Percentiles rank a stretch among this genome's conserved stretches.
Conservation (phyloP, 2,888 invertebrate species). For the Lasius platythorax region DNA sequence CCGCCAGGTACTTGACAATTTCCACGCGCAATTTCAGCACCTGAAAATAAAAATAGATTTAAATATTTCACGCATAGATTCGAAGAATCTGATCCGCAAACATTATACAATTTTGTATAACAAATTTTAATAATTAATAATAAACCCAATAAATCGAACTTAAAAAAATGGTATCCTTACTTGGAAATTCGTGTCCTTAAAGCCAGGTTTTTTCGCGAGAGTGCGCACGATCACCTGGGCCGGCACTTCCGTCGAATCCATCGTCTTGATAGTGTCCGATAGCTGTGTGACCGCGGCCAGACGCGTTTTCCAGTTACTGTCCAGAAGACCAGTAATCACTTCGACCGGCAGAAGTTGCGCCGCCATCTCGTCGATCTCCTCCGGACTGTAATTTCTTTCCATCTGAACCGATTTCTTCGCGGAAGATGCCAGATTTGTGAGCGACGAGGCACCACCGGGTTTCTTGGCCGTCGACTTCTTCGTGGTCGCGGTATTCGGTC, state of each 20-base stretch:
- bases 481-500: constrained; percentile 74
- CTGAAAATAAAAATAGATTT: constrained; percentile 86
- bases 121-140: background rate
- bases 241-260: constrained; percentile 89
- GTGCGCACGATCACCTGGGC: constrained; percentile 92
- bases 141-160: background rate
- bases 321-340: constrained; percentile 90
- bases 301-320: constrained; percentile 95
- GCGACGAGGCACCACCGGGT: constrained; percentile 73
- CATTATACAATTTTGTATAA: background rate
- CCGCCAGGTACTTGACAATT: constrained; percentile 92
- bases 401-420: constrained; percentile 76
- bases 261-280: constrained; percentile 83
- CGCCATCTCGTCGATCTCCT: constrained; percentile 92
- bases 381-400: constrained; percentile 91
- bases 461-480: constrained; percentile 84
- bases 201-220: constrained; percentile 93
- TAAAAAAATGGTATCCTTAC: background rate
- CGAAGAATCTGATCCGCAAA: background rate
- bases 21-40: constrained; percentile 94
- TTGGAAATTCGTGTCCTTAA: constrained; percentile 94
- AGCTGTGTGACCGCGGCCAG: constrained; percentile 92
- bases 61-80: background rate
- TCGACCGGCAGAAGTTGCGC: constrained; percentile 89
- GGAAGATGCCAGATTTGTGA: constrained; percentile 80